Conservation (phyloP, 1,140 invertebrate genomes). For the Rhagoletis zephyria region DNA sequence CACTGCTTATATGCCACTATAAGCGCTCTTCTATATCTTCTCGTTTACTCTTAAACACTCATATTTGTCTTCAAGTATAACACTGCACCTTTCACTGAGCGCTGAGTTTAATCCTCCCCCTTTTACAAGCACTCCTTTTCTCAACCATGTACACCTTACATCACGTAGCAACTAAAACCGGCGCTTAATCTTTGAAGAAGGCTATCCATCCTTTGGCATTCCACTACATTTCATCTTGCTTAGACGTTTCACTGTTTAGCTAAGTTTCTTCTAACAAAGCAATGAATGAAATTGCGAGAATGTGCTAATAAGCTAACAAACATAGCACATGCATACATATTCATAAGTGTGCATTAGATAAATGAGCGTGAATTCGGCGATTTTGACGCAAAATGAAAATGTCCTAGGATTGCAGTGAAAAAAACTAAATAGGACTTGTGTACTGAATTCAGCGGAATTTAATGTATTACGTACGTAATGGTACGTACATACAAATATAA, state of each 20-base stretch:
- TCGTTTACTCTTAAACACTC: too few relatives aligned
- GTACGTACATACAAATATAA: neutral
- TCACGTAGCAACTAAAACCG: constrained; percentile 41
- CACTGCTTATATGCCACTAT: too few relatives aligned
- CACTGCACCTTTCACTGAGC: too few relatives aligned
- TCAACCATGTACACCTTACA: neutral
- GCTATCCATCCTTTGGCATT: neutral
- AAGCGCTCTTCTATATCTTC: too few relatives aligned
- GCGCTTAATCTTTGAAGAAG: constrained; percentile 30
- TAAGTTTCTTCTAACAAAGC: neutral
- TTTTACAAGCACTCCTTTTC: neutral
- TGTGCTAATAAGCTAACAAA: constrained; percentile 32
- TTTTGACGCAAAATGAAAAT: constrained; percentile 9
- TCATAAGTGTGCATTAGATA: constrained; percentile 43
- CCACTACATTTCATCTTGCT: neutral
- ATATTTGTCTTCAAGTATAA: too few relatives aligned
- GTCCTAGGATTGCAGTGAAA: neutral
- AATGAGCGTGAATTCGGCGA: constrained; percentile 36
- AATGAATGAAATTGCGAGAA: constrained; percentile 29
- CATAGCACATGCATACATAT: neutral
- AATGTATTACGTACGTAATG: neutral
- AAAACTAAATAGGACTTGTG: neutral
- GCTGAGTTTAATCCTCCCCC: neutral
- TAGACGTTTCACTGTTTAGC: neutral
- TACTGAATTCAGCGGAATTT: too few relatives aligned